Evolutionary conservation across 2,888 invertebrate genomes (phyloP), one percentile per base, ranked within the genome.

Genomic region (Cephalotes varians): DNA sequence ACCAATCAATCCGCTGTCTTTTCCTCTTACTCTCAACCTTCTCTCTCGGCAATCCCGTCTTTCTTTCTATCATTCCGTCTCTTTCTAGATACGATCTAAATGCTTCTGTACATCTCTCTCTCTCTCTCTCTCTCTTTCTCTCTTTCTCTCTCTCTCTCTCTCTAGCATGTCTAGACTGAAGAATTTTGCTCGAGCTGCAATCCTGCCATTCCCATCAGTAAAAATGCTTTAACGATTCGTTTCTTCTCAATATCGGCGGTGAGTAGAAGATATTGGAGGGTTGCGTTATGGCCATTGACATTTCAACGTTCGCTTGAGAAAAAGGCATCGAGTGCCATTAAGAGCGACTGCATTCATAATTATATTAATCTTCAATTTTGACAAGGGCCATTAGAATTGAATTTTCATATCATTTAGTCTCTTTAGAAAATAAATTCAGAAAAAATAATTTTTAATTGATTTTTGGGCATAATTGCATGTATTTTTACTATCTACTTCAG

Each of bases 1-100:
- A 90, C 91, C 86, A 89, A 87, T 91, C 88, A 87, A 87, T 89
- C 89, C 76, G 74, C 90, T 88, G 86, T 81, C 80, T 83, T 85
- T 82, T 82, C 67, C 65, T 72, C 86, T 87, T 84, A 40, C 44
- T 69, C 40, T 34, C 58, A 12, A 15, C 18, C 28, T 64, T 81
- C 37, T 67, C 51, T 74, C 65, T 34, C 64, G 21, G 40, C 40
- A 21, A 37, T 58, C 21, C 67, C 2, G 40, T 67, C 18, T 73
- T 62, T 72, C 56, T 25, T 34, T 40, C 47, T 51, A 62, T 49
- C 40, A 1, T 15, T 4, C 40, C 28, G 37, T 76, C 54, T 64
- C 64, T 44, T 28, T 80, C 51, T 34, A 54, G 21, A 47, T 82
- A 56, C 64, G n/a, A 56, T 76, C 79, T 76, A 47, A 71, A 84